phyloP scores from a whole-genome alignment of 1,140 invertebrate genomes.

The Doryteuthis pealeii region DNA sequence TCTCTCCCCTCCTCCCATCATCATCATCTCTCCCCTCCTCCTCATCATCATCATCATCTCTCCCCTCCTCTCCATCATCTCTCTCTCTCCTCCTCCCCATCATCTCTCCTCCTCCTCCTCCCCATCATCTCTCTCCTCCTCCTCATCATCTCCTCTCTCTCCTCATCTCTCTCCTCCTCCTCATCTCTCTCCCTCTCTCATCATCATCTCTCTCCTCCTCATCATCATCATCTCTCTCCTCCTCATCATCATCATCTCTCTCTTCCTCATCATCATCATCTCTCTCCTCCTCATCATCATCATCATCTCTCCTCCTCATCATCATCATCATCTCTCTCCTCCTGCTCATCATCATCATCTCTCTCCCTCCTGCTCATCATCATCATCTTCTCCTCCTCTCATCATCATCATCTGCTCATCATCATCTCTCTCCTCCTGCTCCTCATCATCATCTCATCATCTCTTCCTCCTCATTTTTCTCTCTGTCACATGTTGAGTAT shows the following conservation, averaged over 20 bases:
- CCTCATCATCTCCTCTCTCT: not conserved
- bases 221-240: too few relatives aligned
- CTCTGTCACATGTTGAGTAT: too few relatives aligned
- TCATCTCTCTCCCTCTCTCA: not conserved
- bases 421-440: too few relatives aligned
- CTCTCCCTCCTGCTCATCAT: too few relatives aligned
- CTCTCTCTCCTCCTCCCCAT: not conserved
- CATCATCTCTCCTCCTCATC: too few relatives aligned
- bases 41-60: not conserved
- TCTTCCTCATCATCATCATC: not conserved
- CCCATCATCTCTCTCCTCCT: not conserved
- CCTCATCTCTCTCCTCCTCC: not conserved
- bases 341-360: too few relatives aligned
- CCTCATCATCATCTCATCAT: too few relatives aligned
- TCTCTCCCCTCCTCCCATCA: not conserved
- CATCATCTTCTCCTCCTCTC: too few relatives aligned
- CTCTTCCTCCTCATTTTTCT: too few relatives aligned
- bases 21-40: not conserved
- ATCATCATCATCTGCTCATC: too few relatives aligned
- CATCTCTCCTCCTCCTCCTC: not conserved
- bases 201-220: not conserved
- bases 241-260: not conserved
- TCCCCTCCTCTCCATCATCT: constrained; percentile 17
- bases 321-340: too few relatives aligned
- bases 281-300: too few relatives aligned